These are phyloP conservation scores for Malacosoma neustria DNA, from an alignment of 2,888 invertebrate genomes.

Conservation along the genomic window DNA sequence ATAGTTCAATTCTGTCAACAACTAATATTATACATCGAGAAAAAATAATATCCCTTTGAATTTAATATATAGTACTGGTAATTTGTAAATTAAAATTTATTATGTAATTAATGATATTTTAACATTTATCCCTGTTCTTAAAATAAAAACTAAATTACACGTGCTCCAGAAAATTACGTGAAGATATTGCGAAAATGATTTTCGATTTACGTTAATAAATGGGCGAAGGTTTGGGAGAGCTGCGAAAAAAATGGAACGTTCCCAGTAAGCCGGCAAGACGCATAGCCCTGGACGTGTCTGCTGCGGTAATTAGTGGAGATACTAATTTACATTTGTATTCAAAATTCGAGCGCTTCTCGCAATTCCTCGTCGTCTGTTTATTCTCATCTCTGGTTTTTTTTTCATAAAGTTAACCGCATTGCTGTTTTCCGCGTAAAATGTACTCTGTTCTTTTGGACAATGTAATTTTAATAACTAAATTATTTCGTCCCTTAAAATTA, in stretches of 20 bases:
- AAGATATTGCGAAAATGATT: conserved; percentile 11
- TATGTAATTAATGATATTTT: no score
- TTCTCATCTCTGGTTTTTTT: conserved; percentile 65
- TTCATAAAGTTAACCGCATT: conserved; percentile 65
- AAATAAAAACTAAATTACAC: conserved; percentile 10
- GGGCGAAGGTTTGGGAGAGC: conserved; percentile 48
- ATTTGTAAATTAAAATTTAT: no score
- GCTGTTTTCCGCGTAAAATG: conserved; percentile 68
- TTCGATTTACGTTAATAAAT: conserved; percentile 55
- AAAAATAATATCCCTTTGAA: no score
- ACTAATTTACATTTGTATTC: conserved; percentile 77
- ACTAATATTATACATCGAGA: no score
- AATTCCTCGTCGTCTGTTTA: conserved; percentile 71
- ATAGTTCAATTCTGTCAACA: no score
- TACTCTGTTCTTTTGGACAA: conserved; percentile 44
- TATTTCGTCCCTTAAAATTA: no score
- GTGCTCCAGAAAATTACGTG: conserved; percentile 1
- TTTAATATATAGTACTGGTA: no score
- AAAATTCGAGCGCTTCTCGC: conserved; percentile 73
- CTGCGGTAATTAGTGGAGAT: conserved; percentile 72
- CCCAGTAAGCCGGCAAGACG: conserved; percentile 68
- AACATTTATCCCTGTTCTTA: no score
- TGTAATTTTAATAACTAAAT: neutral
- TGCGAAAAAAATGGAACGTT: conserved; percentile 55
- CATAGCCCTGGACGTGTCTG: conserved; percentile 68